Base-by-base conservation (phyloP, 2,113 vertebrate species). In the Rhinoptilus africanus region DNA sequence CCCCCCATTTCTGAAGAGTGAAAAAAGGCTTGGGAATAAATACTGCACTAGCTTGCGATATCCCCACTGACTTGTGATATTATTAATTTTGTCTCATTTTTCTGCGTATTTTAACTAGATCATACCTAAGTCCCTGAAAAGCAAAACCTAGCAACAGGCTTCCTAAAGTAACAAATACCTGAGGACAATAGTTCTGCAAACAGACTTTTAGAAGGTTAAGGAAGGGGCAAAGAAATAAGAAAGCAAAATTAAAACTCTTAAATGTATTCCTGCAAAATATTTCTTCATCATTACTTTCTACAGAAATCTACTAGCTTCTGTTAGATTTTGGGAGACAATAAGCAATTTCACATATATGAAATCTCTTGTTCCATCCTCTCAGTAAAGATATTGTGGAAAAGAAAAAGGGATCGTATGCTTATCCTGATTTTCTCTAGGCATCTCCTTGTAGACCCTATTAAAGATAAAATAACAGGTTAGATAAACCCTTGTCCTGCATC, bases 301-400 rank as follows among this genome's bases (percentile, higher is more conserved):
- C 53, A 92, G 68, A 88, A 94, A 87, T 53, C 62, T 85, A 17
- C 67, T 78, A 67, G 8, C 64, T 89, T 80, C 86, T 82, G 17
- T 75, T 85, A 14, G 82, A 50, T 95, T 93, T 81, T 91, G 69
- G 66, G 69, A 95, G 8, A 74, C 28, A 89, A 84, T 69, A 84
- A 48, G 50, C 22, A 74, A 41, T 94, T 87, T 97, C 43, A 50
- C 17, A n/a, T 78, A 27, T 69, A 34, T 88, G 69, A 84, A 50
- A 77, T 84, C 41, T 86, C 39, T 91, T 86, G 35, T 53, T 4
- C 19, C 14, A 41, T 87, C 17, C 16, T 50, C 18, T 45, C 41
- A 22, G 13, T 80, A 32, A 73, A 73, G 18, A 5, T 81, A 54
- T 8, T 63, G 9, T 59, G n/a, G 34, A 77, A 71, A 7, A 35